Evolutionary conservation across 2,797 vertebrate genomes (phyloP).

Genomic region (Periparus ater): DNA sequence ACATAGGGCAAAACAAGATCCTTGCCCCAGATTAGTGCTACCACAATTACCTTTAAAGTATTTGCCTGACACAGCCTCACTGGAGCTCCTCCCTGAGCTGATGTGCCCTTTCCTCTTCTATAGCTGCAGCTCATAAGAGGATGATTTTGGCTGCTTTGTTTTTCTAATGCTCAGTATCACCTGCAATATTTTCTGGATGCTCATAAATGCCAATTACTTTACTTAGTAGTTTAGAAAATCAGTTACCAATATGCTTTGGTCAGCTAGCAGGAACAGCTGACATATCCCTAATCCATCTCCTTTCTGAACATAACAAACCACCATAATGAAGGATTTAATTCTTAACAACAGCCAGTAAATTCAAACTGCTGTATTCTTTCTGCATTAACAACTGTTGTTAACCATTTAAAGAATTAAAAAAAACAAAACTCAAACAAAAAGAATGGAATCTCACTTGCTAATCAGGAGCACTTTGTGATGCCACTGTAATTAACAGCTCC

Average conservation of each 20-base stretch:
- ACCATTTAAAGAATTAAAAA: not conserved
- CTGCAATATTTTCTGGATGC: not conserved
- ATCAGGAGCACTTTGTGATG: conserved; percentile 10
- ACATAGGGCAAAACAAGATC: not conserved
- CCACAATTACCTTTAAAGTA: not conserved
- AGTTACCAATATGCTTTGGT: not conserved
- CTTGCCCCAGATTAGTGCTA: not conserved
- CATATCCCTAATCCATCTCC: not conserved
- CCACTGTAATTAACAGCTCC: conserved; percentile 31
- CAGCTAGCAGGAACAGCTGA: not conserved
- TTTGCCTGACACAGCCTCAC: not conserved
- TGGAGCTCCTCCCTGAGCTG: not conserved
- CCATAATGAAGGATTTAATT: not conserved
- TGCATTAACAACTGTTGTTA: not conserved
- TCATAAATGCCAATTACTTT: not conserved
- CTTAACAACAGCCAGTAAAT: not conserved
- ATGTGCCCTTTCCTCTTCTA: not conserved
- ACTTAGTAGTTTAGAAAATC: not conserved
- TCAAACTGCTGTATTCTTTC: not conserved
- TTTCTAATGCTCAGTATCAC: not conserved
- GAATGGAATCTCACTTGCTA: conserved; percentile 21
- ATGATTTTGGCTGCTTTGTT: not conserved
- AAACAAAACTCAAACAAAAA: not conserved
- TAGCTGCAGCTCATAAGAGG: not conserved
- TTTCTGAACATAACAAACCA: not conserved